phyloP scores from a whole-genome alignment of 2,797 vertebrate genomes.

The Lateolabrax maculatus region DNA sequence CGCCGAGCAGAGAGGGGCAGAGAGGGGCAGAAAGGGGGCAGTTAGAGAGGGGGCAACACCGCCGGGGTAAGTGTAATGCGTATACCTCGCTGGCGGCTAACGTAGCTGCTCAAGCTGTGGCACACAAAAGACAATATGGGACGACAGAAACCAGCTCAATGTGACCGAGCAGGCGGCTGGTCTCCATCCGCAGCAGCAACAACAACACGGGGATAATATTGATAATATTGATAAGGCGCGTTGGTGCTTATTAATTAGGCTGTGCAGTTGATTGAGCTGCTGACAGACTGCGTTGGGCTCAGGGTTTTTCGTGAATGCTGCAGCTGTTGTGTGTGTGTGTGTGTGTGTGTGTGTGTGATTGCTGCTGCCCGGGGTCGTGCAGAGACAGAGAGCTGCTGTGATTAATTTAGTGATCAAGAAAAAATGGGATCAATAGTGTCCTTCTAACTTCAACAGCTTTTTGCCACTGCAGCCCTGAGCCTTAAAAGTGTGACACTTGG shows the following conservation, averaged over 20 bases:
- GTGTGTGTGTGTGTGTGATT: no score
- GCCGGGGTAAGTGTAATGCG: slow-evolving; percentile 74
- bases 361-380: slow-evolving; percentile 18
- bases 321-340: slow-evolving; percentile 70
- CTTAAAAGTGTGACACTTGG: slow-evolving; percentile 6
- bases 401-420: slow-evolving; percentile 71
- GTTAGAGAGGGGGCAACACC: slow-evolving; percentile 41
- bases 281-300: slow-evolving; percentile 63
- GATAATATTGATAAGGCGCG: no score
- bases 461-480: slow-evolving; percentile 22
- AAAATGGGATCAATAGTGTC: slow-evolving; percentile 35
- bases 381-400: slow-evolving; percentile 64
- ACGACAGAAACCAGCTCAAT: slow-evolving; percentile 21
- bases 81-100: slow-evolving; percentile 61
- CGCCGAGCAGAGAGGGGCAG: no score
- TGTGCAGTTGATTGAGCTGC: slow-evolving; percentile 54
- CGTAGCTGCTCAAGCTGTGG: slow-evolving; percentile 39
- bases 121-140: slow-evolving; percentile 20
- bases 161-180: slow-evolving; percentile 12
- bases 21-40: no score
- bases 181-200: slow-evolving; percentile 30
- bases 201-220: no score
- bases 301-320: slow-evolving; percentile 38
- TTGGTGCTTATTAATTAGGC: slow-evolving; percentile 55
- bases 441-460: slow-evolving; percentile 19